Conservation (phyloP, 2,113 vertebrate species). For the Pedetes capensis region DNA sequence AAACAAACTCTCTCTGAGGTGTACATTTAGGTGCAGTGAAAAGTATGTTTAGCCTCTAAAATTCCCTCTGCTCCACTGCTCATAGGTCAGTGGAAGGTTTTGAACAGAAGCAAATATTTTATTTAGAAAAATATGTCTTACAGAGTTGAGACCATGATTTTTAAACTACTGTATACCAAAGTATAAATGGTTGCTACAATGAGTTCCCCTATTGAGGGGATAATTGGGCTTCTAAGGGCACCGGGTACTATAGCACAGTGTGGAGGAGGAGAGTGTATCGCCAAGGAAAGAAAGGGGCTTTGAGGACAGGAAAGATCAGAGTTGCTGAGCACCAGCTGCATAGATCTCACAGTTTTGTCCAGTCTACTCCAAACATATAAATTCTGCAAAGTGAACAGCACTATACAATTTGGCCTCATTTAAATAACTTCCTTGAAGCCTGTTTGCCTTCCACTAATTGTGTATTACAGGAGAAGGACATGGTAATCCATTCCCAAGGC, state of each 20-base stretch:
- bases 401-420: neutral
- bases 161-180: neutral
- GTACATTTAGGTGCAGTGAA: neutral
- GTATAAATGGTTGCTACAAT: neutral
- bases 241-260: too few species aligned
- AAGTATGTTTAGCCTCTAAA: neutral
- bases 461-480: too few species aligned
- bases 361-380: neutral
- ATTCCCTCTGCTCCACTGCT: neutral
- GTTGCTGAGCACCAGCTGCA: neutral
- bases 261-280: too few species aligned
- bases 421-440: neutral
- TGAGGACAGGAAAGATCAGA: neutral
- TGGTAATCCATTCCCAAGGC: too few species aligned
- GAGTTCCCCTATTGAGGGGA: rapidly evolving
- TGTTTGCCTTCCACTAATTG: neutral
- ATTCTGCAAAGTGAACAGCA: neutral
- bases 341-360: neutral
- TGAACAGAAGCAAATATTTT: neutral
- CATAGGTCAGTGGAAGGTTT: neutral
- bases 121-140: neutral
- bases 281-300: neutral
- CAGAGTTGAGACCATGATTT: neutral
- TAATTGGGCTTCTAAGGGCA: too few species aligned
- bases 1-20: neutral